A percentile compares a stretch with the other conserved stretches of the same genome.
Conservation (phyloP, 2,113 vertebrate species). For the Equus przewalskii region DNA sequence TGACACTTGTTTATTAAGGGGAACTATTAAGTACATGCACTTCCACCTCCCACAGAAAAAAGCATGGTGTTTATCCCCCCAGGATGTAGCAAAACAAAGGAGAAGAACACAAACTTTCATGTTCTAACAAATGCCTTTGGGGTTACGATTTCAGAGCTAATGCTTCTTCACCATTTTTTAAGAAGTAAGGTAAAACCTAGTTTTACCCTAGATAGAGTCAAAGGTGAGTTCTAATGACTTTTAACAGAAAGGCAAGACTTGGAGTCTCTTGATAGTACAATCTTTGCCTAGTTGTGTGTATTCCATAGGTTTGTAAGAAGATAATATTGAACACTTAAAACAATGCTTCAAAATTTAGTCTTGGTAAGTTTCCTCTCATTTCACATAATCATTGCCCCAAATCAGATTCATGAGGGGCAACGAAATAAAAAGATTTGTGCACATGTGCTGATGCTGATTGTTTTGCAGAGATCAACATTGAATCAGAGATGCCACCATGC, state of each 20-base stretch:
- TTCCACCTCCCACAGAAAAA: not conserved
- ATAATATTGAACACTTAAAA: constrained; percentile 1
- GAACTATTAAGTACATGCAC: not conserved
- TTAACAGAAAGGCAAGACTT: not conserved
- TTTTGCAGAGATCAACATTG: constrained; percentile 37
- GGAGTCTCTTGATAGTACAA: not conserved
- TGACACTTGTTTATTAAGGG: not conserved
- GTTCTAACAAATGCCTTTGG: not conserved
- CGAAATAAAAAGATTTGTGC: constrained; percentile 10
- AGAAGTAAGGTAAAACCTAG: not conserved
- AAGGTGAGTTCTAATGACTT: not conserved
- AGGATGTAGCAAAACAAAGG: not conserved
- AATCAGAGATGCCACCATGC: not conserved
- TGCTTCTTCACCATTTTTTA: not conserved
- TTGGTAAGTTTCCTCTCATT: constrained; percentile 20
- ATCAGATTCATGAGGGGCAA: not conserved
- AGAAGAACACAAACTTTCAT: not conserved
- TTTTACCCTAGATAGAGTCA: not conserved
- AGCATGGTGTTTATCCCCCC: not conserved
- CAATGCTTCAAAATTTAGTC: not conserved
- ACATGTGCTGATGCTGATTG: not conserved
- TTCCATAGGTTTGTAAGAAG: not conserved
- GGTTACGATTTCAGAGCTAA: not conserved
- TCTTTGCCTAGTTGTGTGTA: not conserved
- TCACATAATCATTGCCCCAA: not conserved